These are phyloP conservation scores for Erebia ligea DNA, from an alignment of 2,888 invertebrate genomes.

Conservation along the genomic window DNA sequence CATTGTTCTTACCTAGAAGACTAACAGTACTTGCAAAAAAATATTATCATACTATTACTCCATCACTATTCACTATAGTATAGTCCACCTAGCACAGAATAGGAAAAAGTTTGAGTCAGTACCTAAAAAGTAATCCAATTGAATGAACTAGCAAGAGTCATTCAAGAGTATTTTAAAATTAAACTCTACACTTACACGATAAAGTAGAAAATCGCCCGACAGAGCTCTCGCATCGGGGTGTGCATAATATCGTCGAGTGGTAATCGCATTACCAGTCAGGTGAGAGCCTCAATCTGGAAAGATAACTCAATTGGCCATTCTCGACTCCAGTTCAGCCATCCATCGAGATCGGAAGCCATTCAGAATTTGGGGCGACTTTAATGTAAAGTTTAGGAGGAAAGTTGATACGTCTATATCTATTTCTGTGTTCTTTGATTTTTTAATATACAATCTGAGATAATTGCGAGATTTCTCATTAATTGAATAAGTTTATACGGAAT, in stretches of 20 bases:
- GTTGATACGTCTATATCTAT: too few relatives aligned
- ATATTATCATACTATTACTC: too few relatives aligned
- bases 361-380: background rate
- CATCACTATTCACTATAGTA: background rate
- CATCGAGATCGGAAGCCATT: slow-evolving; percentile 10
- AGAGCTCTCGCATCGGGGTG: background rate
- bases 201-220: background rate
- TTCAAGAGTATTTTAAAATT: background rate
- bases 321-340: slow-evolving; percentile 12
- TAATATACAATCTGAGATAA: background rate
- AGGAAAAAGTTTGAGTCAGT: background rate
- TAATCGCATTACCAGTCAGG: slow-evolving; percentile 36
- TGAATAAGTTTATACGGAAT: background rate
- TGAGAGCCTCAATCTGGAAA: slow-evolving; percentile 37
- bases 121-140: slow-evolving; percentile 1
- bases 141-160: slow-evolving; percentile 13
- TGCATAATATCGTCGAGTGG: slow-evolving; percentile 35
- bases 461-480: background rate
- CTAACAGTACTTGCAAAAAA: too few relatives aligned
- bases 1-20: too few relatives aligned
- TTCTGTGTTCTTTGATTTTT: background rate
- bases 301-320: slow-evolving; percentile 37
- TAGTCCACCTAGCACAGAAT: background rate
- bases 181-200: background rate
- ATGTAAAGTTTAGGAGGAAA: background rate